phyloP scores from a whole-genome alignment of 2,797 vertebrate genomes.

The Chelmon rostratus region DNA sequence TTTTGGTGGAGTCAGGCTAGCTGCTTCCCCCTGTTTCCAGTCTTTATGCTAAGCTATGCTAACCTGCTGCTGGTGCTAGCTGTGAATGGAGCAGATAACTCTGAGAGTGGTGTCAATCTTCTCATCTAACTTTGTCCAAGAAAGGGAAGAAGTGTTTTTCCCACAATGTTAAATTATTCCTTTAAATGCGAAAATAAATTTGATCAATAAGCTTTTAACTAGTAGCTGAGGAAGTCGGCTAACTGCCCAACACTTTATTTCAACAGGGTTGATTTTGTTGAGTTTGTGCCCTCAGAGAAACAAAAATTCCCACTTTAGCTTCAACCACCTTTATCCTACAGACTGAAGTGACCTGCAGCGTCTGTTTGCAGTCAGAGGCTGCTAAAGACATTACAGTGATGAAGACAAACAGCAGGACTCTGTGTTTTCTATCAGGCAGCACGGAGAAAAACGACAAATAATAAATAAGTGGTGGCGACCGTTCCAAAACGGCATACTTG shows the following conservation, averaged over 20 bases:
- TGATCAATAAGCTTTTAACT: not conserved
- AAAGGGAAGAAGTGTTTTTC: no score
- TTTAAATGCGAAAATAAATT: not conserved
- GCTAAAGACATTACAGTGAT: conserved; percentile 43
- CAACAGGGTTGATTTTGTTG: not conserved
- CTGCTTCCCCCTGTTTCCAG: no score
- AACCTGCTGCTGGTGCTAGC: no score
- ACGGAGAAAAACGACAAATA: not conserved
- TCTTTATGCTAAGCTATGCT: no score
- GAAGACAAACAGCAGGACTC: conserved; percentile 49
- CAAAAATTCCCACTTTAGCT: not conserved
- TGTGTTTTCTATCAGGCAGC: conserved; percentile 46
- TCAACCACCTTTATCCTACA: conserved; percentile 4
- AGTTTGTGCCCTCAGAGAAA: not conserved
- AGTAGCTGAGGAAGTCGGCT: not conserved
- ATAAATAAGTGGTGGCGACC: not conserved
- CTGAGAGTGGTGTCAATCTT: no score
- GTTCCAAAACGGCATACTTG: not conserved
- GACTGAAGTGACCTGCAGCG: not conserved
- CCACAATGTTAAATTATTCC: not conserved
- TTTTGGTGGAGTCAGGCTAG: no score
- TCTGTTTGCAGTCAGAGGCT: conserved; percentile 14
- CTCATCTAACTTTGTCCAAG: no score
- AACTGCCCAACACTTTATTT: no score
- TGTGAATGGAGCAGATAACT: no score